phyloP scores from a whole-genome alignment of 2,888 invertebrate species.

The Drosophila pseudotakahashii region DNA sequence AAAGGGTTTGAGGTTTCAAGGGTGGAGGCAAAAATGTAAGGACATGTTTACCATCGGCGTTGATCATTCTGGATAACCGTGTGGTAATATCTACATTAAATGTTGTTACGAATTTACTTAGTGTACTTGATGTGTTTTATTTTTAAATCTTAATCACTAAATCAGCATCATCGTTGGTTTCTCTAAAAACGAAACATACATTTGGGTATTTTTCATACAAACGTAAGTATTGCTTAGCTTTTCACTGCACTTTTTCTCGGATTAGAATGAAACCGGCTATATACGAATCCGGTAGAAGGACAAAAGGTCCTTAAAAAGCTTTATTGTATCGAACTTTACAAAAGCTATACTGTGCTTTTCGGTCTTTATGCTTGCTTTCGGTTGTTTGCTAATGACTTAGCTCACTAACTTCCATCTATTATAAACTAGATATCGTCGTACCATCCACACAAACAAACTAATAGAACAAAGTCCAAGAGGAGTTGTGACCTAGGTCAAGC shows the following conservation, averaged over 20 bases:
- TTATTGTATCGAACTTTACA: not conserved
- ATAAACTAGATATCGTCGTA: not conserved
- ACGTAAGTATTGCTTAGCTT: not conserved
- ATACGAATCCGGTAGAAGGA: not conserved
- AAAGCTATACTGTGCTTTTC: not conserved
- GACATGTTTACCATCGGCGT: conserved; percentile 2
- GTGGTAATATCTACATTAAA: conserved; percentile 7
- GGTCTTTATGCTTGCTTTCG: not conserved
- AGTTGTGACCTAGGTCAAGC: not conserved
- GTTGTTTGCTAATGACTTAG: not conserved
- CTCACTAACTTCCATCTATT: not conserved
- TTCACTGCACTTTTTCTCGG: not conserved
- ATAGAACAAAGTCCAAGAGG: not conserved
- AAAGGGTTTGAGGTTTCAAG: not conserved
- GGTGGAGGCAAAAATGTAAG: conserved; percentile 1
- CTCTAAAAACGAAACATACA: too few species aligned
- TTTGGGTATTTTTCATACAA: too few species aligned
- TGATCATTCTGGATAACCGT: conserved; percentile 3
- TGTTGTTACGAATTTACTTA: conserved; percentile 8
- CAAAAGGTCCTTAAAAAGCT: not conserved
- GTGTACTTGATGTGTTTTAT: conserved; percentile 1
- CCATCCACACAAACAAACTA: not conserved
- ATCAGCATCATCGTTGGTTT: not conserved
- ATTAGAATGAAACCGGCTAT: not conserved
- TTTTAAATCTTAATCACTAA: not conserved